Percentiles rank a stretch among this genome's conserved stretches.
Evolutionary conservation across 2,113 vertebrate species (phyloP).

Genomic region (Poeciliopsis turrubarensis): DNA sequence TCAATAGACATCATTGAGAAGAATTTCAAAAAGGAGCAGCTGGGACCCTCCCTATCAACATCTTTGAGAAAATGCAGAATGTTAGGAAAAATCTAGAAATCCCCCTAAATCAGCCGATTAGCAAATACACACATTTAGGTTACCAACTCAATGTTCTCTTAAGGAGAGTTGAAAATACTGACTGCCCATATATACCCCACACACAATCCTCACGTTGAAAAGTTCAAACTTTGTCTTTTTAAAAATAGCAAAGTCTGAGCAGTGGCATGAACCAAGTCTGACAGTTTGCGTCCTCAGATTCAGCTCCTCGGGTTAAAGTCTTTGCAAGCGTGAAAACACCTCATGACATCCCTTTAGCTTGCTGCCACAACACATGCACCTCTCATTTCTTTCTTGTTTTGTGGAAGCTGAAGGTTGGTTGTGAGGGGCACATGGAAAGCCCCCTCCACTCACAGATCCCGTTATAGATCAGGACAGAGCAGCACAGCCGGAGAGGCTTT

Average conservation of each 20-base stretch:
- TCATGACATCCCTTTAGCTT: background rate
- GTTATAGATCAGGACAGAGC: conserved; percentile 20
- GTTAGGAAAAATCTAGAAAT: background rate
- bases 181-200: background rate
- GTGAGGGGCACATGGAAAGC: conserved; percentile 6
- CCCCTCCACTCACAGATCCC: background rate
- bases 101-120: too few relatives aligned
- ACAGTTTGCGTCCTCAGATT: conserved; percentile 2
- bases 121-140: background rate
- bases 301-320: too few relatives aligned
- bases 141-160: background rate
- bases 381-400: background rate
- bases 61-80: background rate
- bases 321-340: conserved; percentile 2
- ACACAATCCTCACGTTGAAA: background rate
- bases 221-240: background rate
- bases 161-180: background rate
- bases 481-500: background rate
- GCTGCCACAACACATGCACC: background rate
- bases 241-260: background rate
- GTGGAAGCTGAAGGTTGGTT: conserved; percentile 3
- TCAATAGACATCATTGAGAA: background rate
- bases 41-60: background rate
- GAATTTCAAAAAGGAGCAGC: background rate
- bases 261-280: background rate